Evolutionary conservation across 1,140 invertebrate species (phyloP), one percentile per base, ranked within the genome.

Genomic region (Heliconius melpomene): DNA sequence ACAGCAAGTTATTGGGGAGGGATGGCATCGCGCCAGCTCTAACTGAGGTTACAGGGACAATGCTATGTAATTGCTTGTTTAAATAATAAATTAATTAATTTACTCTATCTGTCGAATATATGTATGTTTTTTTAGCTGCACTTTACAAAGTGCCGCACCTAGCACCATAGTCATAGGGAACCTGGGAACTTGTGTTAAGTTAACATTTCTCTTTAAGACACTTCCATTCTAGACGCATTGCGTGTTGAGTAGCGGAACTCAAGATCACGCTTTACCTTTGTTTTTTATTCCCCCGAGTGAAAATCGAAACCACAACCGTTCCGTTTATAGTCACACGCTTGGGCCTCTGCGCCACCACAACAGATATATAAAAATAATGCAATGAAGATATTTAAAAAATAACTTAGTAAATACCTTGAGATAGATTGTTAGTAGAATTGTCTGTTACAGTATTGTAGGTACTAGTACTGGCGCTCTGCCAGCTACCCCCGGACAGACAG

Each of bases 61-160:
- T 57, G 54, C 20, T 57, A 57, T 23, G 54, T 57, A 57, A 57
- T 57, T 57, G 54, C 54, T 57, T 57, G 54, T 23, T n/a, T 57
- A 23, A 57, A 57, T 57, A 57, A 57, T 57, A 57, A 3, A 57
- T 57, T 57, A n/a, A 57, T 57, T 23, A 7, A 57, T 23, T 57
- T 11, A 57, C 8, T 57, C 52, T 54, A 2, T 18, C 52, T 54
- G 20, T 54, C 52, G 11, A 46, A 46, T 46, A 40, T 13, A 13
- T 13, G 11, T 46, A 46, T 46, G 40, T 46, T 46, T n/a, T n/a
- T n/a, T n/a, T n/a, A n/a, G 40, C 40, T 46, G 13, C 40, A 46
- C 32, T 32, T 32, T 32, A 1, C 2, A 32, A 29, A 29, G 26
- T 32, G 0, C 2, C 32, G 2, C 32, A 32, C 13, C 11, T 46